These are phyloP conservation scores for Scrobipalpa atriplicella DNA, from an alignment of 2,888 invertebrate genomes.

Conservation along the genomic window DNA sequence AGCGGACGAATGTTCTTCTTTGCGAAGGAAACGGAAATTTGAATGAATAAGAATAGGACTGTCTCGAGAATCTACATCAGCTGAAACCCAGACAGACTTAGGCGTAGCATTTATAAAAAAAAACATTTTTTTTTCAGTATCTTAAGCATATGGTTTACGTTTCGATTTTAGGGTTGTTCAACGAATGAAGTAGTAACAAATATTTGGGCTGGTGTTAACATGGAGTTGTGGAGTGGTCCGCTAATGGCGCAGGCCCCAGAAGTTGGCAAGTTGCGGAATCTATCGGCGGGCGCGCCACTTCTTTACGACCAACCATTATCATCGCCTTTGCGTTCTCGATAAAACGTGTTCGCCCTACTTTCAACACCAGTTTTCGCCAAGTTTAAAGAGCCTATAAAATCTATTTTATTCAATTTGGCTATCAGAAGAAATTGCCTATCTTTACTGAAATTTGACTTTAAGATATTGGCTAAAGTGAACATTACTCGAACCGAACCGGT, in stretches of 20 bases:
- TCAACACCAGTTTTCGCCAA: constrained; percentile 67
- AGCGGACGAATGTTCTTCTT: constrained; percentile 75
- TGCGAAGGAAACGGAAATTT: constrained; percentile 70
- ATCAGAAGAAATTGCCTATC: constrained; percentile 24
- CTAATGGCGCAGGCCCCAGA: constrained; percentile 71
- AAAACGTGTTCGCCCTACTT: constrained; percentile 76
- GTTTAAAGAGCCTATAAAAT: constrained; percentile 70
- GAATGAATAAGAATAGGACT: constrained; percentile 61
- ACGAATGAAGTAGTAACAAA: constrained; percentile 21
- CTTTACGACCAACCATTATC: constrained; percentile 80
- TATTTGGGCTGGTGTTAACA: constrained; percentile 45
- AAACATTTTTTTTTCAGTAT: too few relatives aligned
- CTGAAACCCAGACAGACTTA: background rate
- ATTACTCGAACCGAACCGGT: constrained; percentile 63
- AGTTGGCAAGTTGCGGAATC: constrained; percentile 79
- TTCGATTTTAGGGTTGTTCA: too few relatives aligned
- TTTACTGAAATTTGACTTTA: constrained; percentile 33
- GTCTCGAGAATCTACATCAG: constrained; percentile 33
- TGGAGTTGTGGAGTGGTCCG: constrained; percentile 56
- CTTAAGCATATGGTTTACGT: too few relatives aligned
- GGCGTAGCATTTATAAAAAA: too few relatives aligned
- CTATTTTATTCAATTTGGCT: constrained; percentile 66
- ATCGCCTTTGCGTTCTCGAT: constrained; percentile 74
- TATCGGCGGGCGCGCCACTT: constrained; percentile 70
- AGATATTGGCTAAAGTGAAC: constrained; percentile 48